Evolutionary conservation across 2,888 invertebrate genomes (phyloP).

Genomic region (Drosophila vallismaia): DNA sequence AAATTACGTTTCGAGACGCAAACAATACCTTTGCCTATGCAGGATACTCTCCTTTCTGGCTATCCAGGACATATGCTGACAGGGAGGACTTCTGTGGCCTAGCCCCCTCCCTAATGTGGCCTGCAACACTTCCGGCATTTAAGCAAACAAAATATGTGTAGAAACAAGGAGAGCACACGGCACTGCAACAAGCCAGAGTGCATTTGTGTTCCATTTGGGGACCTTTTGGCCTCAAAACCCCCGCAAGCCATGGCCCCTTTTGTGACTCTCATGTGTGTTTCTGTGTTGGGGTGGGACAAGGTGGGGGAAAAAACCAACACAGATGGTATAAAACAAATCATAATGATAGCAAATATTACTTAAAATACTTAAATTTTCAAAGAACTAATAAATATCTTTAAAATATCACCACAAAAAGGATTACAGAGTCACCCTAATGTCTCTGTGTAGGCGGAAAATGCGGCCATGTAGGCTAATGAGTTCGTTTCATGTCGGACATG

Average conservation of each 20-base stretch:
- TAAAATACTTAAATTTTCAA: too few species aligned
- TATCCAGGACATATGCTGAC: conserved; percentile 48
- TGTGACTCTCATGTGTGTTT: not conserved
- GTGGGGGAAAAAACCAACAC: too few species aligned
- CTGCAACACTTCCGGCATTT: conserved; percentile 76
- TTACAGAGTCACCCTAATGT: conserved; percentile 1
- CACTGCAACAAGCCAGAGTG: conserved; percentile 49
- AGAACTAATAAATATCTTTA: too few species aligned
- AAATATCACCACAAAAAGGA: not conserved
- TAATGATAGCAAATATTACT: not conserved
- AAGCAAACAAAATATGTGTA: conserved; percentile 76
- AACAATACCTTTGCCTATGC: too few species aligned
- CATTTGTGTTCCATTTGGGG: conserved; percentile 53
- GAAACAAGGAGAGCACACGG: conserved; percentile 45
- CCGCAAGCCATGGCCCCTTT: conserved; percentile 30
- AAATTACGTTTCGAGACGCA: too few species aligned
- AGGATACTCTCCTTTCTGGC: not conserved
- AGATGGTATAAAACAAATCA: too few species aligned
- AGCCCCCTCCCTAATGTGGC: conserved; percentile 37
- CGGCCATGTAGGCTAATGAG: conserved; percentile 76
- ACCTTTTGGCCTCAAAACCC: conserved; percentile 37
- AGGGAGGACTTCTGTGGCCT: conserved; percentile 29
- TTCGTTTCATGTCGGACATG: conserved; percentile 61
- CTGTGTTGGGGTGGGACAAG: not conserved
- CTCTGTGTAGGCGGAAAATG: conserved; percentile 74